phyloP scores from a whole-genome alignment of 2,113 vertebrate species.

The Equus quagga region DNA sequence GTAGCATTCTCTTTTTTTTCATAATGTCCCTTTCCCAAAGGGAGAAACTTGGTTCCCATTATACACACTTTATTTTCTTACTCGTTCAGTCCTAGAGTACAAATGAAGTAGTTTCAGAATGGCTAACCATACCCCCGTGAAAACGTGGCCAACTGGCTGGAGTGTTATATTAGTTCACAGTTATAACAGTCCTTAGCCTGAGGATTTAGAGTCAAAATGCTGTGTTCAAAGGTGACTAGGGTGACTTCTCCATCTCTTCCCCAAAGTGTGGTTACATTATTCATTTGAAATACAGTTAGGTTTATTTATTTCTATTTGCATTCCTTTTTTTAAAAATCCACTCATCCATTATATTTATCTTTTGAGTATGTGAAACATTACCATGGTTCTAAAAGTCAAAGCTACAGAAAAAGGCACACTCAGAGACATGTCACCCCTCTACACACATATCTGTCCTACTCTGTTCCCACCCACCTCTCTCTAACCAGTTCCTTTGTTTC shows the following conservation, averaged over 20 bases:
- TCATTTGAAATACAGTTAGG: not conserved
- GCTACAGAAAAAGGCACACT: too few relatives aligned
- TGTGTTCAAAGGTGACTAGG: not conserved
- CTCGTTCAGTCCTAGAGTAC: not conserved
- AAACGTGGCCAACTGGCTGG: not conserved
- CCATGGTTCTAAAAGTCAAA: not conserved
- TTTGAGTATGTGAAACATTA: not conserved
- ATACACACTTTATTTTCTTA: not conserved
- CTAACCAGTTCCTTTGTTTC: not conserved
- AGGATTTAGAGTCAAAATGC: not conserved
- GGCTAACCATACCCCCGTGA: not conserved
- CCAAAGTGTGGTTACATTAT: not conserved
- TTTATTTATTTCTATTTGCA: not conserved
- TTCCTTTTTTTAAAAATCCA: not conserved
- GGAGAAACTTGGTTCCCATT: not conserved
- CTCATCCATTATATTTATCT: not conserved
- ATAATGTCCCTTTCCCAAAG: not conserved
- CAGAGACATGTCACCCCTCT: not conserved
- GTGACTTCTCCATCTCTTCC: not conserved
- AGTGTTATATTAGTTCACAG: not conserved
- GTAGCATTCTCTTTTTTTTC: not conserved
- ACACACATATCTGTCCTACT: rapidly evolving
- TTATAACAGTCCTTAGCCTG: not conserved
- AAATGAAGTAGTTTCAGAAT: not conserved
- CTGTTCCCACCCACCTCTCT: not conserved